These are phyloP conservation scores for Pseudomugil tenellus DNA, from an alignment of 2,797 vertebrate species.

Conservation along the genomic window DNA sequence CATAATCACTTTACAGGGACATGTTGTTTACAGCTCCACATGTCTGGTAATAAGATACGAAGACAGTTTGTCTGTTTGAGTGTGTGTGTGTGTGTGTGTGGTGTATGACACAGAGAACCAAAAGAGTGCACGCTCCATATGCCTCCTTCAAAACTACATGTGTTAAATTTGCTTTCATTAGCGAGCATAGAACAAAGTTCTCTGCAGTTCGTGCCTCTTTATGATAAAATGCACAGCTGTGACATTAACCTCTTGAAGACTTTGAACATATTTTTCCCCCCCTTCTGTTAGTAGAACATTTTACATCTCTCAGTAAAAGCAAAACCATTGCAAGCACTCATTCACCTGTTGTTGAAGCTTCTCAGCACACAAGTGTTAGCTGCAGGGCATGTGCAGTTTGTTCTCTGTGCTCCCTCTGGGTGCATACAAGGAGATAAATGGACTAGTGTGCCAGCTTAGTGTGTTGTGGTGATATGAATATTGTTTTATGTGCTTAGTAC, in stretches of 20 bases:
- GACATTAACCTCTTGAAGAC: not conserved
- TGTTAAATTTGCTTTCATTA: slow-evolving; percentile 20
- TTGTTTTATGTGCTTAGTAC: not conserved
- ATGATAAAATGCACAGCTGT: not conserved
- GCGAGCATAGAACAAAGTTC: not conserved
- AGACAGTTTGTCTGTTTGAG: slow-evolving; percentile 68
- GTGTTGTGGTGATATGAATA: not conserved
- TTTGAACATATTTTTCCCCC: not conserved
- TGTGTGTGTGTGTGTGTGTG: slow-evolving; percentile 20
- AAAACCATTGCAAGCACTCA: not conserved
- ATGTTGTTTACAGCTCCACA: slow-evolving; percentile 68
- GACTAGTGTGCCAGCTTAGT: not conserved
- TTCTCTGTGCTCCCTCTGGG: not conserved
- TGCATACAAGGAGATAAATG: not conserved
- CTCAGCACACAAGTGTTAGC: slow-evolving; percentile 5
- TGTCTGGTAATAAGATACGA: slow-evolving; percentile 67
- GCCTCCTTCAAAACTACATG: slow-evolving; percentile 34
- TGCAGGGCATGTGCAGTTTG: not conserved
- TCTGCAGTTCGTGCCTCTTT: slow-evolving; percentile 1
- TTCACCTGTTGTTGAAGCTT: not conserved
- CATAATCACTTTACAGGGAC: slow-evolving; percentile 72
- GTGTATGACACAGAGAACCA: slow-evolving; percentile 21
- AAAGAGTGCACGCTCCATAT: slow-evolving; percentile 27
- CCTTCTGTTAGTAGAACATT: slow-evolving; percentile 1
- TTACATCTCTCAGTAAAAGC: not conserved